These are phyloP conservation scores for Apostichopus japonicus DNA, from an alignment of 35 echinoderm and acorn worm genomes.

Conservation along the genomic window DNA sequence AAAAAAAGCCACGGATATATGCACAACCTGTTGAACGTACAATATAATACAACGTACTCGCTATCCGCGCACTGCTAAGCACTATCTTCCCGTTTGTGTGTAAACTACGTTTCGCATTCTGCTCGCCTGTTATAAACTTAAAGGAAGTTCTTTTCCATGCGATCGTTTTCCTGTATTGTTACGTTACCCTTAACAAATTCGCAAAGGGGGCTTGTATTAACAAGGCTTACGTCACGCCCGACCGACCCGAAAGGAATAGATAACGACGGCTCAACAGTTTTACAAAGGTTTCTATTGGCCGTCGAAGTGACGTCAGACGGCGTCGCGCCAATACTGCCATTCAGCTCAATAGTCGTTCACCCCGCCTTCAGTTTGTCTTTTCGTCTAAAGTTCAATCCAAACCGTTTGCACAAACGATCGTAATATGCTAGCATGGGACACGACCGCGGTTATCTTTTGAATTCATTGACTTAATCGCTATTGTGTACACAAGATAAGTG, in stretches of 20 bases:
- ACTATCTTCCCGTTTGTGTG: not conserved
- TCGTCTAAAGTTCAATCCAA: conserved; percentile 45
- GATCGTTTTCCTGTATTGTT: conserved; percentile 50
- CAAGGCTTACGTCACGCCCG: conserved; percentile 42
- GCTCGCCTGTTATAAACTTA: conserved; percentile 8
- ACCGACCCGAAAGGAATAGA: conserved; percentile 28
- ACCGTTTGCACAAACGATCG: conserved; percentile 26
- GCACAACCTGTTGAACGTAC: conserved; percentile 16
- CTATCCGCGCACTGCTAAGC: not conserved
- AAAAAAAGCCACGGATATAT: not conserved
- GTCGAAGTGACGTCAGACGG: conserved; percentile 40
- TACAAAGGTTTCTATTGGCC: conserved; percentile 39
- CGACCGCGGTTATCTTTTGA: no score
- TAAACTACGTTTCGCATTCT: not conserved
- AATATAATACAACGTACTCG: not conserved
- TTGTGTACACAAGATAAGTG: conserved; percentile 32
- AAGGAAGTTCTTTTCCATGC: conserved; percentile 37
- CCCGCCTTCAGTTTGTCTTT: not conserved
- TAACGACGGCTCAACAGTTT: conserved; percentile 45
- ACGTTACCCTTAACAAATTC: not conserved
- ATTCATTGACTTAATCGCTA: not conserved
- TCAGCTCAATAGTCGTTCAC: conserved; percentile 23
- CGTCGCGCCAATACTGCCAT: conserved; percentile 35
- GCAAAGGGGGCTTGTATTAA: conserved; percentile 22
- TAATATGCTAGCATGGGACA: not conserved